Evolutionary conservation across 2,797 vertebrate genomes (phyloP).

Genomic region (Rhincodon typus): DNA sequence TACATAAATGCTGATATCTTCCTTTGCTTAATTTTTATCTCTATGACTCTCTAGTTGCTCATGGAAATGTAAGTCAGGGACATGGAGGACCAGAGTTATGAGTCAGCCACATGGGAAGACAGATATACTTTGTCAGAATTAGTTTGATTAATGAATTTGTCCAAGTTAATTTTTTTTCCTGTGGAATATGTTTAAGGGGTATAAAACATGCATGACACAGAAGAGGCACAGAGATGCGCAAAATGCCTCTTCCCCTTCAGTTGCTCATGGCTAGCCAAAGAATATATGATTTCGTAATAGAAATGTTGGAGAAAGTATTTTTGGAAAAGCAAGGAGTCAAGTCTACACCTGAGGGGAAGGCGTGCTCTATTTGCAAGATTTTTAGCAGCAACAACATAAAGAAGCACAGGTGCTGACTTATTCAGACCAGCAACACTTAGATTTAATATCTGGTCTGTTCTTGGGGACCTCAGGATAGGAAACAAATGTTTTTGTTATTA

Average conservation of each 20-base stretch:
- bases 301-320: background rate
- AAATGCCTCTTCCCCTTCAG: background rate
- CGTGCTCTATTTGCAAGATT: too few species aligned
- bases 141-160: too few species aligned
- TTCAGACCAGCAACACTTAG: background rate
- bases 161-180: too few species aligned
- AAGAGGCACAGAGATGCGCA: background rate
- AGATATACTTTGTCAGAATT: background rate
- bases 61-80: too few species aligned
- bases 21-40: background rate
- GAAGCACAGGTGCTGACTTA: background rate
- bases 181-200: background rate
- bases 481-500: background rate
- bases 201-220: background rate
- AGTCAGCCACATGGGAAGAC: background rate
- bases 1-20: background rate
- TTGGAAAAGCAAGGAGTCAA: too few species aligned
- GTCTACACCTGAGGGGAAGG: too few species aligned
- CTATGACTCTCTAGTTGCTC: background rate
- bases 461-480: background rate
- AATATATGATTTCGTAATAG: background rate
- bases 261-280: background rate
- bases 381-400: background rate
- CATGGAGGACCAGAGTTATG: too few species aligned
- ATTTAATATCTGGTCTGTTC: background rate